Evolutionary conservation across 92 coral and sea anemone species (phyloP), one percentile per base, ranked within the genome.

Genomic region (Micromussa lordhowensis): DNA sequence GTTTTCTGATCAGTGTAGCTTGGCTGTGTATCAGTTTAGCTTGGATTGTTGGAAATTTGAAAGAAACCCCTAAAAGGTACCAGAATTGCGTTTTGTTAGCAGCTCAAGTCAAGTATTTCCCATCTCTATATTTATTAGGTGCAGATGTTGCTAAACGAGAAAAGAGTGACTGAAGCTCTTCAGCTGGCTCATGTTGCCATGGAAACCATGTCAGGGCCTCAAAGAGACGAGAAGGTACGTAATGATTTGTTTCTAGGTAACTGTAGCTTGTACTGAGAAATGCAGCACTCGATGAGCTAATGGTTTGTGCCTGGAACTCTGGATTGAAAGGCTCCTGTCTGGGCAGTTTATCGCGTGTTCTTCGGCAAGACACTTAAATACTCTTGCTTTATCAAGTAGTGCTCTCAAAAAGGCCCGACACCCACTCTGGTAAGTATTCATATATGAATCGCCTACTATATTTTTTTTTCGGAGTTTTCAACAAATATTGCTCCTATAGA

Each of bases 111-210:
- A 24, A 16, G 63, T 18, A n/a, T 18, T 40, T 15, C 12, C 31
- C 10, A 2, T 0, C 14, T 66, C 57, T 32, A 22, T 48, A 35
- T 89, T 90, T 61, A 79, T 34, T 22, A 97, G 99, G 92, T 98
- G 89, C 96, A 92, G 82, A 91, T 90, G 95, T 89, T 98, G 91
- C 82, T 98, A 54, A 91, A 85, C 80, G 94, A 94, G 68, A 98
- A 94, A 83, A 96, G 95, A 77, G 96, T 98, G 54, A 87, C 90
- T 48, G 99, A 98, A 87, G 98, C 99, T 31, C 91, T 98, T 31
- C 98, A 98, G 77, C 93, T 98, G 30, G 99, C 99, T 29, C 98
- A 96, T 53, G 96, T 98, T 92, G 98, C 99, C 85, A 94, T 98
- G 95, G 98, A 98, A 93, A 98, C 98, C 30, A 84, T 88, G 51